Percentiles rank a stretch among this genome's conserved stretches.
phyloP scores from a whole-genome alignment of 2,113 vertebrate genomes.

The Amphilophus citrinellus region DNA sequence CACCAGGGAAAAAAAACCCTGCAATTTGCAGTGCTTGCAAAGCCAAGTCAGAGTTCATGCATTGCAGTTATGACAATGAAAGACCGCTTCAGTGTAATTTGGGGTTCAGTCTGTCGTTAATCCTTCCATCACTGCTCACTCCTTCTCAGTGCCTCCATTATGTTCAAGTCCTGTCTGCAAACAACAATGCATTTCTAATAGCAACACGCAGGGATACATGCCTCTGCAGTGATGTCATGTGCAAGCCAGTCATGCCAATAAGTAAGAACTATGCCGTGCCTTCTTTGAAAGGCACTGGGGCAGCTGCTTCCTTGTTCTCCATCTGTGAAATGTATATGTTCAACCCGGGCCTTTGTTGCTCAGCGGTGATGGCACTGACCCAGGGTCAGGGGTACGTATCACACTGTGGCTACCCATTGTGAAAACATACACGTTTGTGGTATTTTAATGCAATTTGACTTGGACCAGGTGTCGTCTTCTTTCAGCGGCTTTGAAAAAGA shows the following conservation, averaged over 20 bases:
- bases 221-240: conserved; percentile 64
- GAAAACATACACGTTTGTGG: conserved; percentile 43
- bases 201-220: conserved; percentile 28
- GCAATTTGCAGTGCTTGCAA: conserved; percentile 10
- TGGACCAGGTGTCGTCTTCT: conserved; percentile 46
- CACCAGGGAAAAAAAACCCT: background rate
- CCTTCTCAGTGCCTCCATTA: conserved; percentile 20
- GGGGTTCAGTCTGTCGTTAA: conserved; percentile 1
- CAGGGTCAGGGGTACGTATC: conserved; percentile 43
- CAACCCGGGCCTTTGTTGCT: conserved; percentile 59
- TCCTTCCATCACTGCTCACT: background rate
- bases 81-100: background rate
- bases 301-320: conserved; percentile 63
- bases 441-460: conserved; percentile 44
- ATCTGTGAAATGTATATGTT: conserved; percentile 64
- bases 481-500: background rate
- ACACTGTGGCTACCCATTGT: conserved; percentile 42
- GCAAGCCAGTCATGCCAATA: conserved; percentile 36
- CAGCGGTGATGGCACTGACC: conserved; percentile 45
- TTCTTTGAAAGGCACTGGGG: conserved; percentile 34
- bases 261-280: conserved; percentile 21
- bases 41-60: conserved; percentile 23
- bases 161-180: conserved; percentile 14
- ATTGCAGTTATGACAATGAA: conserved; percentile 14
- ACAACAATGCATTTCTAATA: conserved; percentile 34